Percentiles rank a stretch among this genome's conserved stretches.
phyloP scores from a whole-genome alignment of 2,888 invertebrate genomes.

The Drosophila neoperkinsi region DNA sequence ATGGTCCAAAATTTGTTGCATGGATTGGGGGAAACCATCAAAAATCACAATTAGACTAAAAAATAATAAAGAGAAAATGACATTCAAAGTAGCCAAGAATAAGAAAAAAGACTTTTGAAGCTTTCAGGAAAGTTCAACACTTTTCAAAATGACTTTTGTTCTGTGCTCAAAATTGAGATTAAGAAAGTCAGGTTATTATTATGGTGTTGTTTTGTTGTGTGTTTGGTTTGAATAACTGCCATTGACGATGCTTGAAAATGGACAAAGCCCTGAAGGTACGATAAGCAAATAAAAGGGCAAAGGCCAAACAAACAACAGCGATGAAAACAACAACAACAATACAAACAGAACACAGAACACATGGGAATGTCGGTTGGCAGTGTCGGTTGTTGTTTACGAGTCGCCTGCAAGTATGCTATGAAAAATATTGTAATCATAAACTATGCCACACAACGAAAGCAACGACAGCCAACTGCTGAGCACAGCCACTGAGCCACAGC shows the following conservation, averaged over 20 bases:
- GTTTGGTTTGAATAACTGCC: conserved; percentile 19
- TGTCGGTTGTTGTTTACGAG: conserved; percentile 29
- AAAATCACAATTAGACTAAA: not conserved
- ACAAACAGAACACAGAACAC: conserved; percentile 20
- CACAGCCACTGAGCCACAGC: not conserved
- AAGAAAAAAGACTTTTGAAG: not conserved
- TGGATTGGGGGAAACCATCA: not conserved
- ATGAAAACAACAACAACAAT: not conserved
- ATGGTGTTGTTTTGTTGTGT: not conserved
- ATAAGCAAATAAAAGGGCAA: conserved; percentile 46
- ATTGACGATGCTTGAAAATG: conserved; percentile 54
- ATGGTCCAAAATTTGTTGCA: no score
- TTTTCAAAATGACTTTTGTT: no score
- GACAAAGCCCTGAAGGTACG: conserved; percentile 69
- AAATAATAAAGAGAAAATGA: not conserved
- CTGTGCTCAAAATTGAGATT: not conserved
- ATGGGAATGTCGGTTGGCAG: conserved; percentile 31
- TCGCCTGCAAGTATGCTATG: conserved; percentile 62
- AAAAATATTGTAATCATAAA: conserved; percentile 63
- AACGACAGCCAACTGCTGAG: conserved; percentile 1
- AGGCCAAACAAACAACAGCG: conserved; percentile 51
- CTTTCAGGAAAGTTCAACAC: no score
- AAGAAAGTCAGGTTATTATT: not conserved
- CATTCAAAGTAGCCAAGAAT: not conserved
- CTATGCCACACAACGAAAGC: conserved; percentile 34